These are phyloP conservation scores for Steinernema feltiae DNA, from an alignment of 1,140 invertebrate species.

Conservation along the genomic window DNA sequence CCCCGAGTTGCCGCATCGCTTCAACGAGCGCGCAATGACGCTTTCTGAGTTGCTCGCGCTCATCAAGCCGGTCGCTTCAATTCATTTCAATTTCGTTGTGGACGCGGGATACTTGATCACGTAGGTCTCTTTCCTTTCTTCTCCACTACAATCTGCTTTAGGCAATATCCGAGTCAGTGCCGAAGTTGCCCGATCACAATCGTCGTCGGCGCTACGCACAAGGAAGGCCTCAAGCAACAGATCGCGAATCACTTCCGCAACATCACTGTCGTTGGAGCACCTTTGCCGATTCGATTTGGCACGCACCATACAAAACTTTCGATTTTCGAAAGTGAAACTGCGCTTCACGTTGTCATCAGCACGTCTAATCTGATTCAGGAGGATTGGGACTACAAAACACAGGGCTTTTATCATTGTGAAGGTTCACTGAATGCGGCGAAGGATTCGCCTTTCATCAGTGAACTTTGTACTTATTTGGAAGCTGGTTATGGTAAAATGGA, in stretches of 20 bases:
- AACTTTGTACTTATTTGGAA: background rate
- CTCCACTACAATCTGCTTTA: background rate
- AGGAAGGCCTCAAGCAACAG: background rate
- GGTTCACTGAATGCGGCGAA: background rate
- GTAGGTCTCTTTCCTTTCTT: background rate
- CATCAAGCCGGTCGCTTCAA: background rate
- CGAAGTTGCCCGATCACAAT: background rate
- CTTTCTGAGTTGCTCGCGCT: background rate
- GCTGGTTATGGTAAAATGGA: background rate
- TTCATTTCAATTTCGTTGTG: background rate
- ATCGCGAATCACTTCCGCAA: background rate
- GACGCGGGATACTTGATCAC: conserved; percentile 3
- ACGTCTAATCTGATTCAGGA: background rate
- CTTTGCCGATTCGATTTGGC: background rate
- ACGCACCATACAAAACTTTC: background rate
- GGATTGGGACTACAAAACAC: conserved; percentile 3
- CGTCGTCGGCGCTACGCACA: background rate
- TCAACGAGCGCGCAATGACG: background rate
- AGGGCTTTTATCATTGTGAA: background rate
- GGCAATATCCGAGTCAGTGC: background rate
- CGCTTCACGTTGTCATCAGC: background rate
- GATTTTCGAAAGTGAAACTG: background rate
- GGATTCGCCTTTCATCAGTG: background rate
- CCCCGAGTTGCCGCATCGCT: background rate
- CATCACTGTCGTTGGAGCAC: background rate